Evolutionary conservation across 2,113 vertebrate species (phyloP), one percentile per base, ranked within the genome.

Genomic region (Nibea coibor): DNA sequence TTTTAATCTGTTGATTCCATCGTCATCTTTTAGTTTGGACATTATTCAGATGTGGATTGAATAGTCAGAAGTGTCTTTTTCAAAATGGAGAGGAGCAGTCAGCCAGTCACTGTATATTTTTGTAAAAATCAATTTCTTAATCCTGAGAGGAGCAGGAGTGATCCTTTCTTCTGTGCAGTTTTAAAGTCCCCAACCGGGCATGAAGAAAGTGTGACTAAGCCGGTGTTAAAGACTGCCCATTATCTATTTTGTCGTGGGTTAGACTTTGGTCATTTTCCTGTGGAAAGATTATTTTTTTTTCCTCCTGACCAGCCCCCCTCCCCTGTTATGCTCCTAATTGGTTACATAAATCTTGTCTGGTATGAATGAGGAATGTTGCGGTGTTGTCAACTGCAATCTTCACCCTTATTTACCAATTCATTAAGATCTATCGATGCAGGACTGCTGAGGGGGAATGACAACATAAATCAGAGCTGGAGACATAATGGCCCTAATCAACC

Each of bases 391-490:
- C 96, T 97, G 97, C 97, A 98, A 99, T 99, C 98, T 98, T 98
- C 97, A 95, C 97, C 98, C 98, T 99, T 99, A 99, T 99, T 99
- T 99, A 99, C 98, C 98, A 99, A 99, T 99, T 99, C 98, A 99
- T 99, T 99, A 99, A 99, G 98, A 99, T 98, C 75, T 86, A 99
- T 99, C 97, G 98, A 99, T 98, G 98, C 97, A 97, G 97, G 97
- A 98, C 75, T 78, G 96, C 96, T 95, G 96, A 97, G 96, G 96
- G 96, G 96, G 62, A 98, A 99, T 99, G 97, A 98, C 97, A 97
- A 99, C 98, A 99, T 99, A 98, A 99, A 99, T 99, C 98, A 99
- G 93, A 93, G 96, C 31, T 93, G 92, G 95, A 95, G 97, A 97
- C 97, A 97, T 99, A 99, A 99, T 99, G 97, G 97, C 97, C 97